phyloP scores from a whole-genome alignment of 2,113 vertebrate species.

The Otus sunia region DNA sequence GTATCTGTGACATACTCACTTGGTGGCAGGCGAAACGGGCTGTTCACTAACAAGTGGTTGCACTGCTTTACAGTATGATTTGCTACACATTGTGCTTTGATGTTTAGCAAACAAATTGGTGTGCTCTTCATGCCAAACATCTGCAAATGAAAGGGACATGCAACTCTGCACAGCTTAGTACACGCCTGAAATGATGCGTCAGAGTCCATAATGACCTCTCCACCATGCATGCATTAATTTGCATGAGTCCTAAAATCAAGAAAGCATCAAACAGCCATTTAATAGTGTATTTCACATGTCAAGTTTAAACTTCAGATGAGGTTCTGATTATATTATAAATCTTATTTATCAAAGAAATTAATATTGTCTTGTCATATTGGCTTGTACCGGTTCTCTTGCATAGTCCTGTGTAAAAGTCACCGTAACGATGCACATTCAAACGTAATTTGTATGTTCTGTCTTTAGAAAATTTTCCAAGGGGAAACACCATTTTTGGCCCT shows the following conservation, averaged over 20 bases:
- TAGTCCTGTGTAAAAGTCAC: background rate
- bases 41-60: constrained; percentile 26
- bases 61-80: constrained; percentile 6
- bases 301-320: background rate
- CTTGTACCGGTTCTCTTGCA: background rate
- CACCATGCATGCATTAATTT: constrained; percentile 54
- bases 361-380: background rate
- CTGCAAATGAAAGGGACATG: constrained; percentile 4
- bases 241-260: constrained; percentile 72
- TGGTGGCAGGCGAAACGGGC: background rate
- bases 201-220: constrained; percentile 7
- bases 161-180: constrained; percentile 19
- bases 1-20: constrained; percentile 55
- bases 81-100: constrained; percentile 1
- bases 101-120: constrained; percentile 16
- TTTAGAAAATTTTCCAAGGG: background rate
- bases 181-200: constrained; percentile 13
- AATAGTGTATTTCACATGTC: background rate
- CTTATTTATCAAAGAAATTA: background rate
- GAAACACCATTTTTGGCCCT: background rate
- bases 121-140: constrained; percentile 26
- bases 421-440: background rate
- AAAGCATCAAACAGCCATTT: constrained; percentile 52
- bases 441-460: background rate
- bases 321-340: background rate